Evolutionary conservation across 2,113 vertebrate species (phyloP).

Genomic region (Salvelinus sp.): DNA sequence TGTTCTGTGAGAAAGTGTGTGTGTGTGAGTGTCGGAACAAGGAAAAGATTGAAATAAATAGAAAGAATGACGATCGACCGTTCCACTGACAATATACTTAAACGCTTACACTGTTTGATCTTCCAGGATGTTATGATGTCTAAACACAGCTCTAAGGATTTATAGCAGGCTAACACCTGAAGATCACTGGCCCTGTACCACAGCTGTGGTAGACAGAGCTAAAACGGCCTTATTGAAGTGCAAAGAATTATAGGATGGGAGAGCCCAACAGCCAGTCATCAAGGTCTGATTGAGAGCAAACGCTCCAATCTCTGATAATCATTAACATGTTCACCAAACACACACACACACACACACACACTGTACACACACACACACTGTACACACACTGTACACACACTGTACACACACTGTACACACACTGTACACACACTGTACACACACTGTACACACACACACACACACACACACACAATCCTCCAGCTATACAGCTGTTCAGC

Average conservation of each 20-base stretch:
- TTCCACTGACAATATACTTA: too few species aligned
- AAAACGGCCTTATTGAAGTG: not conserved
- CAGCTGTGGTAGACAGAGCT: not conserved
- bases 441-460: slow-evolving; percentile 23
- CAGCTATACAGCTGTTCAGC: slow-evolving; percentile 14
- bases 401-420: not conserved
- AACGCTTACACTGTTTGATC: too few species aligned
- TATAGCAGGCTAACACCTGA: not conserved
- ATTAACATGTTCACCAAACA: not conserved
- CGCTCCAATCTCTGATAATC: not conserved
- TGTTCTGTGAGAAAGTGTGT: not conserved
- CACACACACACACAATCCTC: not conserved
- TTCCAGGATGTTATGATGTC: not conserved
- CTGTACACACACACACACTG: slow-evolving; percentile 5
- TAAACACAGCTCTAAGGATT: not conserved
- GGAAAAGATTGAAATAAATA: not conserved
- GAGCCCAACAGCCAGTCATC: not conserved
- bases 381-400: not conserved
- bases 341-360: too few species aligned
- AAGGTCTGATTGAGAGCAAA: too few species aligned
- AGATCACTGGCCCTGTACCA: not conserved
- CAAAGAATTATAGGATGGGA: not conserved
- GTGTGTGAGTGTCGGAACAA: not conserved
- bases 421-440: too few species aligned
- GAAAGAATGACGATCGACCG: too few species aligned